These are phyloP conservation scores for Operophtera brumata DNA, from an alignment of 2,888 invertebrate genomes.

Conservation along the genomic window DNA sequence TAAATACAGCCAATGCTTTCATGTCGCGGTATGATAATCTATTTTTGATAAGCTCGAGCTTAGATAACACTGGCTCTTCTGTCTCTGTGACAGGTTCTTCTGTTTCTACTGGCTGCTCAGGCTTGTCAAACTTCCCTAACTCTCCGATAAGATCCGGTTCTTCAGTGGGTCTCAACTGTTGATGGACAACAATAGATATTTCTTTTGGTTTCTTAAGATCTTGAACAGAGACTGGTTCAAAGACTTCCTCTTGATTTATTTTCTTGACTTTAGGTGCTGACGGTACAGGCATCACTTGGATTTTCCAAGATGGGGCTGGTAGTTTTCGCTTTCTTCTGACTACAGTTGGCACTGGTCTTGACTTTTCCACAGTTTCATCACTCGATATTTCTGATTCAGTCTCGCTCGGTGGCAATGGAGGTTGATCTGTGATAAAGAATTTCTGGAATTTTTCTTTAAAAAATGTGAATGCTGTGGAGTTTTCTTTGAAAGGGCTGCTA, in stretches of 20 bases:
- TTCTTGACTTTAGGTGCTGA: conserved; percentile 54
- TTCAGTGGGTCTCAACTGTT: conserved; percentile 57
- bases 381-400: conserved; percentile 71
- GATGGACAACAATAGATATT: conserved; percentile 67
- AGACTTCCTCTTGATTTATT: conserved; percentile 62
- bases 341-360: conserved; percentile 44
- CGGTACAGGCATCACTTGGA: conserved; percentile 44
- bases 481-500: conserved; percentile 88
- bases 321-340: conserved; percentile 63
- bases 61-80: conserved; percentile 76
- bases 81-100: conserved; percentile 40
- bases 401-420: conserved; percentile 55
- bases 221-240: conserved; percentile 59
- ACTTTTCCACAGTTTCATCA: conserved; percentile 55
- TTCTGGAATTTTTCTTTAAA: conserved; percentile 62
- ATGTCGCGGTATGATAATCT: conserved; percentile 87
- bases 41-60: conserved; percentile 84
- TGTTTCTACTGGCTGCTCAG: conserved; percentile 40
- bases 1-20: conserved; percentile 88
- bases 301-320: conserved; percentile 57
- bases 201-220: conserved; percentile 57
- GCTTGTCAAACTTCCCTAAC: conserved; percentile 67
- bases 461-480: conserved; percentile 50
- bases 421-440: conserved; percentile 50
- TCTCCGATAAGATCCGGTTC: conserved; percentile 65